Evolutionary conservation across 2,113 vertebrate genomes (phyloP).

Genomic region (Pachycephala philippinensis): DNA sequence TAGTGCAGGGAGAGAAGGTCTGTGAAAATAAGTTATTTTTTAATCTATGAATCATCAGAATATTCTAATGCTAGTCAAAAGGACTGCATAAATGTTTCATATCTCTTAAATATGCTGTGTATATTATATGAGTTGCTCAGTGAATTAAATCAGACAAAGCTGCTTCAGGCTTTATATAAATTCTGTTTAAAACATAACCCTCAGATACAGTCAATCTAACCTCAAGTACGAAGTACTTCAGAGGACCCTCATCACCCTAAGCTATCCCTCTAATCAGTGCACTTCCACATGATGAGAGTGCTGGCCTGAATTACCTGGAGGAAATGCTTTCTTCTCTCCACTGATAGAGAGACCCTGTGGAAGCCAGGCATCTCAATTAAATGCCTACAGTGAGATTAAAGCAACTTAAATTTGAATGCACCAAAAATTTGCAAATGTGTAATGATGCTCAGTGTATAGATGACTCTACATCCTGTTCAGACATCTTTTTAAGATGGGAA

Average conservation of each 20-base stretch:
- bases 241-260: background rate
- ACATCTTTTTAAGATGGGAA: background rate
- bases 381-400: background rate
- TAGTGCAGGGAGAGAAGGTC: background rate
- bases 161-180: conserved; percentile 18
- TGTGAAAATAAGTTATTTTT: background rate
- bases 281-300: background rate
- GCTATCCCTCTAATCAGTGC: background rate
- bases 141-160: background rate
- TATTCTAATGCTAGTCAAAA: background rate
- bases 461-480: background rate
- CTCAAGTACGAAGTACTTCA: background rate
- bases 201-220: background rate
- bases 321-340: background rate
- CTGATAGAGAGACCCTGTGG: background rate
- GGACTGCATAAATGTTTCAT: background rate
- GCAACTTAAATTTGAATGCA: background rate
- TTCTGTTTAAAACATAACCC: background rate
- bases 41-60: background rate
- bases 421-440: background rate
- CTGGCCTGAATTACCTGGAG: background rate
- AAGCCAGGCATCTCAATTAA: conserved; percentile 3
- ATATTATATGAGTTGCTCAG: background rate
- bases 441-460: background rate
- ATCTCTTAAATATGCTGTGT: background rate